Percentiles rank a stretch among this genome's conserved stretches.
Conservation (phyloP, 2,888 invertebrate species). For the Endotricha flammealis region DNA sequence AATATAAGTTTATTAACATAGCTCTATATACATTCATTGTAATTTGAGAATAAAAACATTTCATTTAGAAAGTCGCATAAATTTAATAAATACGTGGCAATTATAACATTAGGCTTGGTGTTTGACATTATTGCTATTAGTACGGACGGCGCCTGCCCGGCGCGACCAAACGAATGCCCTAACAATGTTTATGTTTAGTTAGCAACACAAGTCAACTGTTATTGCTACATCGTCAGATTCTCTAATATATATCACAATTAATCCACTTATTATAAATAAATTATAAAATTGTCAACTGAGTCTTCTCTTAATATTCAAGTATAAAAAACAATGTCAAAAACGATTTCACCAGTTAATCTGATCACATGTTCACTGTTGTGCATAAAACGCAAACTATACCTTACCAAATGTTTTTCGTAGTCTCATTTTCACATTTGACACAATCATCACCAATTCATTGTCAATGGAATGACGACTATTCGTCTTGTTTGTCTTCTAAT, state of each 20-base stretch:
- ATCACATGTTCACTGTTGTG: conserved; percentile 73
- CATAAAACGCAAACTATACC: conserved; percentile 66
- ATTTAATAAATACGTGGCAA: conserved; percentile 63
- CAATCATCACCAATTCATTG: conserved; percentile 66
- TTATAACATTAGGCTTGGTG: conserved; percentile 60
- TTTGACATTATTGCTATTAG: conserved; percentile 45
- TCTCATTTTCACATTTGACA: conserved; percentile 60
- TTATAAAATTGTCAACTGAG: conserved; percentile 72
- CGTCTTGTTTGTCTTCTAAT: conserved; percentile 61
- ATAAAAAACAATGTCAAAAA: conserved; percentile 72
- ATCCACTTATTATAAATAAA: conserved; percentile 76
- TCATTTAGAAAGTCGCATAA: conserved; percentile 64
- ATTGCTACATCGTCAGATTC: conserved; percentile 51
- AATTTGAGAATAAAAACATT: conserved; percentile 72
- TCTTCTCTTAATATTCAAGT: conserved; percentile 61
- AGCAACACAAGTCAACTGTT: conserved; percentile 48
- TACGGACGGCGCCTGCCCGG: conserved; percentile 30
- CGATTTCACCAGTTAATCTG: conserved; percentile 66
- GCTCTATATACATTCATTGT: conserved; percentile 73
- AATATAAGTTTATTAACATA: conserved; percentile 76
- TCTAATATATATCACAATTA: conserved; percentile 71
- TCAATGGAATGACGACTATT: conserved; percentile 58
- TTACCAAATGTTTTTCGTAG: conserved; percentile 53
- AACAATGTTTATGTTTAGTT: conserved; percentile 38
- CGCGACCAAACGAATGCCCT: conserved; percentile 50